A percentile compares a stretch with the other conserved stretches of the same genome.
phyloP scores from a whole-genome alignment of 2,113 vertebrate genomes.

The Entelurus aequoreus region DNA sequence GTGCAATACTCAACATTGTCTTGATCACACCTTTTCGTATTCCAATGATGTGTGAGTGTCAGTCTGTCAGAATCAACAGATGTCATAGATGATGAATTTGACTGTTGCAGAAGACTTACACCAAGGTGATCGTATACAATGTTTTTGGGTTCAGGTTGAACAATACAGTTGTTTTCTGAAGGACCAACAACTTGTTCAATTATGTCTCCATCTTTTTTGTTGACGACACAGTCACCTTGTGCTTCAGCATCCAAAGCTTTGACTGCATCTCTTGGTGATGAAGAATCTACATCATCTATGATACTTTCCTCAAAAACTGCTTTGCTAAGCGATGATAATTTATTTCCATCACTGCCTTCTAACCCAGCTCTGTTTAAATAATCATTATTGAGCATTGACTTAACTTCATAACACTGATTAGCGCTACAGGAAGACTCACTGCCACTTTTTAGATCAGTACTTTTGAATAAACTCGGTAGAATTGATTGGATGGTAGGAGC shows the following conservation, averaged over 20 bases:
- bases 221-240: slow-evolving; percentile 10
- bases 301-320: slow-evolving; percentile 22
- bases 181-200: slow-evolving; percentile 13
- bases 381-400: slow-evolving; percentile 6
- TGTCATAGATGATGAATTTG: background rate
- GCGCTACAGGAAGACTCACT: background rate
- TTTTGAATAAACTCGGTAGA: background rate
- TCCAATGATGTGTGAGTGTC: background rate
- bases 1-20: background rate
- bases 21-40: background rate
- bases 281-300: slow-evolving; percentile 14
- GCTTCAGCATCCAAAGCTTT: slow-evolving; percentile 10
- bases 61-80: slow-evolving; percentile 3
- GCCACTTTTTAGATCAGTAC: slow-evolving; percentile 22
- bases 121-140: slow-evolving; percentile 10
- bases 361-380: slow-evolving; percentile 13
- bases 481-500: slow-evolving; percentile 2
- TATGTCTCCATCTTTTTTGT: slow-evolving; percentile 28
- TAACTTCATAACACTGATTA: background rate
- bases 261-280: slow-evolving; percentile 8
- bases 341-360: slow-evolving; percentile 15
- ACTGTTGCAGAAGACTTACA: slow-evolving; percentile 8
- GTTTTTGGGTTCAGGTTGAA: slow-evolving; percentile 22
- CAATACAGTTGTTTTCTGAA: slow-evolving; percentile 22
- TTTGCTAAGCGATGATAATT: slow-evolving; percentile 26